Evolutionary conservation across 2,113 vertebrate species (phyloP).

Genomic region (Seriola rivoliana): DNA sequence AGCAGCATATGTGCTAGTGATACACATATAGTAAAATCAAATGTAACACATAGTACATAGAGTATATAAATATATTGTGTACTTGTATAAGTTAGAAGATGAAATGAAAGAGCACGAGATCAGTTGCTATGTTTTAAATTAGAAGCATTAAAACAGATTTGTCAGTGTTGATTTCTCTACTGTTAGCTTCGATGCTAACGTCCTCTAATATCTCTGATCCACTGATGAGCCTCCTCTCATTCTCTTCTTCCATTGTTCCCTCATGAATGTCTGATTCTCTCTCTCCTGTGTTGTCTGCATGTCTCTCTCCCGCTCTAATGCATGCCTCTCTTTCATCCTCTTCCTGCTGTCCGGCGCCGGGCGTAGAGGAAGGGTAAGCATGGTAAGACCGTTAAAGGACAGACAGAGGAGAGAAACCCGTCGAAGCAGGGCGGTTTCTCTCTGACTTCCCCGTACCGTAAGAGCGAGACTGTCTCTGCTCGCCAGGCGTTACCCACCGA

Average conservation of each 20-base stretch:
- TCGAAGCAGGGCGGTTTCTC: conserved; percentile 21
- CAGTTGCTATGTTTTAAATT: no score
- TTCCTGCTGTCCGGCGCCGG: conserved; percentile 66
- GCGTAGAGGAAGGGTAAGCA: conserved; percentile 80
- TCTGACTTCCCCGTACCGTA: not conserved
- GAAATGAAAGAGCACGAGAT: no score
- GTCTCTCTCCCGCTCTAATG: conserved; percentile 65
- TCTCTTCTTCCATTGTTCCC: not conserved
- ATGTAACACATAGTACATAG: no score
- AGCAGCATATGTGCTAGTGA: no score
- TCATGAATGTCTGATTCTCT: not conserved
- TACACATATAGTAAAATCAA: no score
- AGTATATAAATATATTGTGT: no score
- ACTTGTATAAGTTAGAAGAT: no score
- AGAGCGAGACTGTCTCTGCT: conserved; percentile 7
- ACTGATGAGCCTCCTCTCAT: not conserved
- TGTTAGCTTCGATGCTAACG: no score
- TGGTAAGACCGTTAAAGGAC: conserved; percentile 50
- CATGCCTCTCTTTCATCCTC: conserved; percentile 74
- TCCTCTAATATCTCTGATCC: no score
- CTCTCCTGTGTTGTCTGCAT: conserved; percentile 27
- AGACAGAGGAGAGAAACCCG: conserved; percentile 17
- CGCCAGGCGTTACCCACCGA: conserved; percentile 55
- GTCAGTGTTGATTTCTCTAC: no score
- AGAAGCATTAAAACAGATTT: no score